These are phyloP conservation scores for Glossophaga mutica DNA, from an alignment of 2,797 vertebrate species.

Conservation along the genomic window DNA sequence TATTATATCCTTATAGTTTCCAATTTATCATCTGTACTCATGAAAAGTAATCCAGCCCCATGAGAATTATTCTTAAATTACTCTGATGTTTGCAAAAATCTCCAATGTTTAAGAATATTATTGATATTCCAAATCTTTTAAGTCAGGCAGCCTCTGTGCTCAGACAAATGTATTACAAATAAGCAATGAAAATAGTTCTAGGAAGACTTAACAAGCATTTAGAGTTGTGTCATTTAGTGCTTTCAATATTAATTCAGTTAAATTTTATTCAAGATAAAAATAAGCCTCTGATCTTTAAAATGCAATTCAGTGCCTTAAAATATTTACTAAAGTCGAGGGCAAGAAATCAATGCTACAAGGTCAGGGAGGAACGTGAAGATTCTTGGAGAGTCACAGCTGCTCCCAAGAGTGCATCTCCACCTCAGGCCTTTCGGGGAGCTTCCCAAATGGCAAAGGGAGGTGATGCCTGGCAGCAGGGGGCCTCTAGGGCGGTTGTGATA, in stretches of 20 bases:
- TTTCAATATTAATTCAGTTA: constrained; percentile 54
- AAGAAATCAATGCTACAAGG: constrained; percentile 72
- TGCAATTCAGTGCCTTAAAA: constrained; percentile 65
- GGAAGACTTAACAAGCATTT: constrained; percentile 23
- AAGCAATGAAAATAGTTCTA: neutral
- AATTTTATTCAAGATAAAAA: constrained; percentile 55
- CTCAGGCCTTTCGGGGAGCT: neutral
- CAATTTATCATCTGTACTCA: neutral
- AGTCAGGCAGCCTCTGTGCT: neutral
- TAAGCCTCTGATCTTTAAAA: constrained; percentile 64
- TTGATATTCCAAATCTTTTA: neutral
- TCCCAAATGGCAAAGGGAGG: neutral
- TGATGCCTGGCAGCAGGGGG: neutral
- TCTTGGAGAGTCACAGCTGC: constrained; percentile 40
- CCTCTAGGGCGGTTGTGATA: neutral
- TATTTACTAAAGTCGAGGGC: constrained; percentile 58
- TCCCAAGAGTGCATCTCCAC: neutral
- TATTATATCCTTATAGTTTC: neutral
- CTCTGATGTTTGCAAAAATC: neutral
- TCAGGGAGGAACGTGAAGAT: neutral
- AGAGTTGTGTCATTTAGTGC: constrained; percentile 41
- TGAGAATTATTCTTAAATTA: constrained; percentile 1
- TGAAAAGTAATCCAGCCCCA: neutral
- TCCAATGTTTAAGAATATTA: neutral
- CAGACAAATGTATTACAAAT: neutral